Conservation (phyloP, 2,797 vertebrate species). For the Eupleurogrammus muticus region DNA sequence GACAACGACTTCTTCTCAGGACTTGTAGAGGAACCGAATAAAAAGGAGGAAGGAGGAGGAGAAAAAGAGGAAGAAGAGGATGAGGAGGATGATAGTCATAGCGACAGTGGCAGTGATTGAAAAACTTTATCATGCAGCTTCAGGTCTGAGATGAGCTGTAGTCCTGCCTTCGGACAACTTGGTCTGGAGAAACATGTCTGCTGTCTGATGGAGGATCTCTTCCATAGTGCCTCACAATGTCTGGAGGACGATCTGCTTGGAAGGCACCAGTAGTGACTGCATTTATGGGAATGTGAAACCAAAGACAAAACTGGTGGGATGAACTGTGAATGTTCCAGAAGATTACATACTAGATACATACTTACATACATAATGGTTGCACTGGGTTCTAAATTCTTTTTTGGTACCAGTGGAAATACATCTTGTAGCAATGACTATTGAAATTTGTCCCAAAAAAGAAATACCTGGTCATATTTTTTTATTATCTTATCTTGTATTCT, state of each 20-base stretch:
- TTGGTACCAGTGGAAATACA: background rate
- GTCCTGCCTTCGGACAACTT: background rate
- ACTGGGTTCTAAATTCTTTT: background rate
- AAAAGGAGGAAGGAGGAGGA: conserved; percentile 50
- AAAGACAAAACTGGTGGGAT: background rate
- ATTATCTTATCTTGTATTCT: background rate
- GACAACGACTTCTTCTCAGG: conserved; percentile 91
- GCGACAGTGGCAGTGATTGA: conserved; percentile 77
- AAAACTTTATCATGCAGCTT: background rate
- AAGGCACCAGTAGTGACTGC: background rate
- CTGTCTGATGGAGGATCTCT: background rate
- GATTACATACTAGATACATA: background rate
- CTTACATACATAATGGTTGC: background rate
- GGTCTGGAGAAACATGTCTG: background rate
- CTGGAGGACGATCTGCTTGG: background rate
- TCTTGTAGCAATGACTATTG: no score
- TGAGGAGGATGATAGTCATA: conserved; percentile 45
- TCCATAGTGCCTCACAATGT: background rate
- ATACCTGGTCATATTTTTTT: background rate
- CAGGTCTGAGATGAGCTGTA: background rate
- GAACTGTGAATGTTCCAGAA: background rate
- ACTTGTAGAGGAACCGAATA: conserved; percentile 81
- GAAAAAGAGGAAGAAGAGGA: conserved; percentile 49
- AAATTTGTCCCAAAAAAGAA: no score
- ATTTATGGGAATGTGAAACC: background rate